These are phyloP conservation scores for Ectemnius continuus DNA, from an alignment of 2,888 invertebrate species.

Conservation along the genomic window DNA sequence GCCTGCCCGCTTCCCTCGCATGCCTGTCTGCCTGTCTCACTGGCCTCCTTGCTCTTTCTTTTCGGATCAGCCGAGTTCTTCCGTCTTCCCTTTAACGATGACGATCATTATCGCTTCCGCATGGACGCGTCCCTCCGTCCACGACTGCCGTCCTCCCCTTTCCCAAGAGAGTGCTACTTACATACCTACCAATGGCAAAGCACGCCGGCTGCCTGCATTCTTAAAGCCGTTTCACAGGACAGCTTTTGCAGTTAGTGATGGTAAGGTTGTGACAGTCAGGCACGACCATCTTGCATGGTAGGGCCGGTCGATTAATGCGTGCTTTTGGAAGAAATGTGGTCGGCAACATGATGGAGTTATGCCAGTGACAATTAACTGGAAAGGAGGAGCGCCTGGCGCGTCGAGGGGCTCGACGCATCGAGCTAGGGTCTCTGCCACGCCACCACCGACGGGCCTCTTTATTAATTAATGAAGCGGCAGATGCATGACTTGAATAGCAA, in stretches of 20 bases:
- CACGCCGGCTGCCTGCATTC: background rate
- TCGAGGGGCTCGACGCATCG: no score
- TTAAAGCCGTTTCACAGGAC: no score
- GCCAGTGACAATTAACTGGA: conserved; percentile 34
- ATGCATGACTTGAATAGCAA: conserved; percentile 60
- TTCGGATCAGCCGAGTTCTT: background rate
- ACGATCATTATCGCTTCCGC: conserved; percentile 2
- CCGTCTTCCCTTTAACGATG: background rate
- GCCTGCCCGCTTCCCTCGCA: conserved; percentile 24
- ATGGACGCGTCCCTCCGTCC: background rate
- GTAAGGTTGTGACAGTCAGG: no score
- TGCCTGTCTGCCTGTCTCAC: conserved; percentile 25
- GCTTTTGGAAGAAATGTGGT: no score
- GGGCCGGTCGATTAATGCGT: no score
- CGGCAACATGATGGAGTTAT: background rate
- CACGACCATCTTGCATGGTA: no score
- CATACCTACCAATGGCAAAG: background rate
- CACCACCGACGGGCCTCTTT: conserved; percentile 43
- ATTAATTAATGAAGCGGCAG: conserved; percentile 62
- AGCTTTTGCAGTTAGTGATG: no score
- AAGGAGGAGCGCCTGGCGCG: conserved; percentile 17
- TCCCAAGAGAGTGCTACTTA: background rate
- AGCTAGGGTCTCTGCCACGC: background rate
- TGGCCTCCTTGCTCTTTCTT: background rate
- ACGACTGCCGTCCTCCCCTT: background rate